phyloP scores from a whole-genome alignment of 2,888 invertebrate species.

The Cactoblastis cactorum region DNA sequence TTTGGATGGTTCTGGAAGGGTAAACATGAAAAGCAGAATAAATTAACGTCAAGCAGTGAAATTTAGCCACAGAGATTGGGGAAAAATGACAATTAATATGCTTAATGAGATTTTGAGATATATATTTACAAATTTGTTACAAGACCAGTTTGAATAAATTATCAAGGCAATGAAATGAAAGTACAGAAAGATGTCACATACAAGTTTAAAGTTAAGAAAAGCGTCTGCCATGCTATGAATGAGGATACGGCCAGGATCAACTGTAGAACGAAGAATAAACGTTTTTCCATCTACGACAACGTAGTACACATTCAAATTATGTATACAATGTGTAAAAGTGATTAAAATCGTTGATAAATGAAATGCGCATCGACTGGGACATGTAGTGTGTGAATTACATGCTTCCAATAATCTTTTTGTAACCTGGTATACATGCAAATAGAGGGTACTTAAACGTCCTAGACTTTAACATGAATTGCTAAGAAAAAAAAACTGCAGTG shows the following conservation, averaged over 20 bases:
- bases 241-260: conserved; percentile 1
- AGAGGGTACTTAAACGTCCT: conserved; percentile 18
- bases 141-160: neutral
- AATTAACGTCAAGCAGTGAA: conserved; percentile 46
- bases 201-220: neutral
- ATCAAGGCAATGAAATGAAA: neutral
- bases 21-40: conserved; percentile 63
- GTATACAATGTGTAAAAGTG: neutral
- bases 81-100: conserved; percentile 16
- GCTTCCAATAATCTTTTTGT: conserved; percentile 48
- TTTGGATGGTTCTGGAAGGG: conserved; percentile 64
- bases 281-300: conserved; percentile 2
- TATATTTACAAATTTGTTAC: neutral
- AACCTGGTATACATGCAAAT: conserved; percentile 53
- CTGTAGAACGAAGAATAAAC: neutral
- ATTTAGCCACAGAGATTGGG: conserved; percentile 38
- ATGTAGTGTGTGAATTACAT: conserved; percentile 36
- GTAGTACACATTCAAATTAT: conserved; percentile 5
- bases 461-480: conserved; percentile 64
- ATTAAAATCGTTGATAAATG: conserved; percentile 43
- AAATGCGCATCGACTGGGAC: conserved; percentile 69
- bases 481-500: conserved; percentile 71
- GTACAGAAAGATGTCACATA: neutral
- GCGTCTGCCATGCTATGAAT: conserved; percentile 4
- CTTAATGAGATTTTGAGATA: neutral